Conservation (phyloP, 1,140 invertebrate genomes). For the Probaryconus sp. region DNA sequence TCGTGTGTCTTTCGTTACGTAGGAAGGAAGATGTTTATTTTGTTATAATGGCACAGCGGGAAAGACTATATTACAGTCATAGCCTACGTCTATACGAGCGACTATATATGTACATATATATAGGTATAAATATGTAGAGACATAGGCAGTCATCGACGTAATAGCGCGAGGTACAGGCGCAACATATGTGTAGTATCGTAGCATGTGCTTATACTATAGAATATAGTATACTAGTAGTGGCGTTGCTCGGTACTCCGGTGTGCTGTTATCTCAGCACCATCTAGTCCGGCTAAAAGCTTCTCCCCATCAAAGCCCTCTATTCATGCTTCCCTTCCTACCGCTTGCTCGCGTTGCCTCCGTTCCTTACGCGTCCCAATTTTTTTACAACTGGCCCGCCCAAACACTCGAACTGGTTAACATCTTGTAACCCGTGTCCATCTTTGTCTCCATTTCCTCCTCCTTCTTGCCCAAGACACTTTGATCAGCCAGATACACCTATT, state of each 20-base stretch:
- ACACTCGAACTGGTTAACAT: constrained; percentile 70
- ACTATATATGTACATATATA: not conserved
- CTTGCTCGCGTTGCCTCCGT: constrained; percentile 25
- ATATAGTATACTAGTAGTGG: constrained; percentile 23
- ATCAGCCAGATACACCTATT: constrained; percentile 46
- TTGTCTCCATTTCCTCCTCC: constrained; percentile 44
- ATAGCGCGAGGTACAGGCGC: constrained; percentile 49
- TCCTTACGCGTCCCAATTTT: constrained; percentile 69
- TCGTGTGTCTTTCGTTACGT: not conserved
- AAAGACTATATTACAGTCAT: constrained; percentile 37
- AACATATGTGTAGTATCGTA: constrained; percentile 39
- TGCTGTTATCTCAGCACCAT: constrained; percentile 78
- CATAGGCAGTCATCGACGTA: constrained; percentile 52
- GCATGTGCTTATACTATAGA: constrained; percentile 49
- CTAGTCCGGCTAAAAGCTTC: constrained; percentile 79
- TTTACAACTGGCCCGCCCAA: constrained; percentile 64
- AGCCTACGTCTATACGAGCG: not conserved
- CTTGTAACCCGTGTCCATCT: constrained; percentile 65
- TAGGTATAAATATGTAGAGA: not conserved
- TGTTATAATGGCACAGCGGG: constrained; percentile 17
- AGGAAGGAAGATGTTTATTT: constrained; percentile 30
- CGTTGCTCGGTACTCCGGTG: constrained; percentile 73
- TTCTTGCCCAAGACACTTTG: constrained; percentile 21
- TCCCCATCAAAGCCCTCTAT: constrained; percentile 76
- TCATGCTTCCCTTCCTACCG: constrained; percentile 32